Evolutionary conservation across 2,113 vertebrate genomes (phyloP).

Genomic region (Rhinolophus sinicus): DNA sequence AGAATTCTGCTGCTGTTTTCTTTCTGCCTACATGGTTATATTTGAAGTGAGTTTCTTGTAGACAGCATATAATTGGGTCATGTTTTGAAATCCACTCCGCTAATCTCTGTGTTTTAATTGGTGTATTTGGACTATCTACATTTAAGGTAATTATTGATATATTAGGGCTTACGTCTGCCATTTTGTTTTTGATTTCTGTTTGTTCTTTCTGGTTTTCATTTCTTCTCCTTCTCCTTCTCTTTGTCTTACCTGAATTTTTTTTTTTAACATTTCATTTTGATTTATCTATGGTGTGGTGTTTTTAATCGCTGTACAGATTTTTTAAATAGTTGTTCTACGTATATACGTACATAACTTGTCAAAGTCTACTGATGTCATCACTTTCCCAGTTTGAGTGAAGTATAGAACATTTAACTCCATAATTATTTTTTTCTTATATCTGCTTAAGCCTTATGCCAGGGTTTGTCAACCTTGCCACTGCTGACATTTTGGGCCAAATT

Average conservation of each 20-base stretch:
- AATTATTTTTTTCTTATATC: background rate
- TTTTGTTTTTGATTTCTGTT: background rate
- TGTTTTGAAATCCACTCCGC: background rate
- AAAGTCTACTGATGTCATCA: background rate
- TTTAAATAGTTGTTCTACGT: background rate
- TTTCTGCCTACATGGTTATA: background rate
- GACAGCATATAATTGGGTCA: background rate
- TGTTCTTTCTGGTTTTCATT: background rate
- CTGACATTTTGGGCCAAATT: background rate
- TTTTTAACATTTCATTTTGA: background rate
- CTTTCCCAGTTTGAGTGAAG: background rate
- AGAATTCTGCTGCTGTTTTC: background rate
- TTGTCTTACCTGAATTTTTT: background rate
- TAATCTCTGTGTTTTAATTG: background rate
- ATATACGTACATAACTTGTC: background rate
- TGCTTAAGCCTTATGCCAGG: background rate
- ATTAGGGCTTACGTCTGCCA: background rate
- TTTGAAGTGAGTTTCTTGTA: background rate
- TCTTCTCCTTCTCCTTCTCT: background rate
- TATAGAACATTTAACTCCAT: background rate
- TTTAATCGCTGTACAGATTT: background rate
- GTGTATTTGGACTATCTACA: background rate
- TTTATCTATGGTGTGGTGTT: background rate
- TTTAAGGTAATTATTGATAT: background rate
- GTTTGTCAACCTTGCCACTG: background rate